Base-by-base conservation (phyloP, 2,888 invertebrate genomes). In the Lobophora halterata region DNA sequence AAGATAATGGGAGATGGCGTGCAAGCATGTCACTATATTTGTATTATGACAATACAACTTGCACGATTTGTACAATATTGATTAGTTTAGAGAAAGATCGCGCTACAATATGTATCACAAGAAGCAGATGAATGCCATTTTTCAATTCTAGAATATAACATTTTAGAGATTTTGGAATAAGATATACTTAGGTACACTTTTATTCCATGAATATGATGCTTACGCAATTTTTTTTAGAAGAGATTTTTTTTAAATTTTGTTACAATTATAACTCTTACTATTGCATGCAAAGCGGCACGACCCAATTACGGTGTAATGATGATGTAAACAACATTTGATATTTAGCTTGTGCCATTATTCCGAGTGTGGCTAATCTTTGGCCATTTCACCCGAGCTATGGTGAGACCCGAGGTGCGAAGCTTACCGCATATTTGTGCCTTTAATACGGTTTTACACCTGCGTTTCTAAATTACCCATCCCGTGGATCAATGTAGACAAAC, bases 391-490 rank as follows among this genome's bases (percentile, higher is more conserved):
- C 66, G 63, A 68, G 74, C 67, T 65, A 69, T 72, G 73, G 19
- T 32, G 19, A 36, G 42, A 36, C 24, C 32, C 28, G 23, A 42
- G 36, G 36, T 36, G 36, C 28, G 37, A 25, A n/a, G 43, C 81
- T 83, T 85, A 83, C 65, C 80, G 74, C 79, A 78, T 83, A 81
- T 86, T 86, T 83, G 86, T 80, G 36, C 27, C 14, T 65, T 66
- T 83, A 80, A 81, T 82, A 77, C 73, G 79, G 71, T 81, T 80
- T 82, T 81, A 79, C 85, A 85, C 85, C 80, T 81, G 82, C 71
- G 79, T 70, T 79, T 61, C 63, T 55, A 64, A 71, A 67, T 79
- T 78, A 42, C n/a, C n/a, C n/a, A 71, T 72, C 71, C 67, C 71
- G 11, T 8, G 26, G 46, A 27, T 33, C 13, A 34, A 27, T 13